Evolutionary conservation across 2,888 invertebrate species (phyloP), one percentile per base, ranked within the genome.

Genomic region (Sympetrum striolatum): DNA sequence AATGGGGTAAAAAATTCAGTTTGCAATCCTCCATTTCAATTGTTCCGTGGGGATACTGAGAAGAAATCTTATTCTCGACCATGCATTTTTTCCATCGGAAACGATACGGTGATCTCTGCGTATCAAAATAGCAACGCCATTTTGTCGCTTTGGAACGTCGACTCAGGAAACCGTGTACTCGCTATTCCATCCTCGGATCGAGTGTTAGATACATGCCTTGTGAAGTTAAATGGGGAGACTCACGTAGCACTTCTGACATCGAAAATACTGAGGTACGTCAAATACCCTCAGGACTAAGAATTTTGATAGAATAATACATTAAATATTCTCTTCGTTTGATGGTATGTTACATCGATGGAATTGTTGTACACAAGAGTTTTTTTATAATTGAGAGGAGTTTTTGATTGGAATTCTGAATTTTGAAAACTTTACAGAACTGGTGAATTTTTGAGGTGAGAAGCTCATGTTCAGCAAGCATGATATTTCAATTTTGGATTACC

Each of bases 91-190:
- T 94, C 95, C 0, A 93, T 95, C 0, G 95, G 95, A 0, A 94
- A 95, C 5, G 95, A 96, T 15, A 94, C 95, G 14, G 95, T 97
- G 93, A 95, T 97, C 0, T 96, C 97, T 0, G 97, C 97, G 0
- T 96, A 97, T 92, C 96, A 97, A 91, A 98, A 98, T 93, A 96
- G 96, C 90, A 95, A 95, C n/a, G 95, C 95, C 6, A 94, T 95
- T 18, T 93, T 97, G 44, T 94, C 95, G 86, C 93, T 97, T 0
- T 97, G 97, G 94, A 96, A 96, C 91, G 93, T 95, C 86, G 93
- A 94, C 79, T 94, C 94, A 0, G 95, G 95, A 31, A 95, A 93
- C 93, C 95, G 93, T 93, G 94, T 93, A 91, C 95, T 93, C 92
- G 95, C 95, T 0, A 92, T 97, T 90, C 95, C 96, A 0, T 95